Conservation (phyloP, 92 coral and sea anemone genomes). For the Parazoanthus atlanticus region DNA sequence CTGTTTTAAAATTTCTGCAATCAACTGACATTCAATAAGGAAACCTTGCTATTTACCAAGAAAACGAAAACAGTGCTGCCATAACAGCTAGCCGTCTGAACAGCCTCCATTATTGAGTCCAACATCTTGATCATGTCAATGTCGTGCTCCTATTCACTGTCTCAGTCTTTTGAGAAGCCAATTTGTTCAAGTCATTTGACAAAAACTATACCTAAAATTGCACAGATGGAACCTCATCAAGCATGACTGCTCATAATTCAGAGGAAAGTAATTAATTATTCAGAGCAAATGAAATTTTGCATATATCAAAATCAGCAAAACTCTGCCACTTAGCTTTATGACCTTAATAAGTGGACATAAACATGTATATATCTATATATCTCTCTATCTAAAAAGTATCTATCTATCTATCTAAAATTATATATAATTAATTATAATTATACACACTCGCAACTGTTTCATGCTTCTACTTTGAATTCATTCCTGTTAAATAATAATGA, state of each 20-base stretch:
- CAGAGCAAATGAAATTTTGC: slow-evolving; percentile 31
- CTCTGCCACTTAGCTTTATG: slow-evolving; percentile 15
- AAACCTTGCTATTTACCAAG: slow-evolving; percentile 22
- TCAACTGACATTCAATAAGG: not conserved
- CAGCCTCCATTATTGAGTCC: slow-evolving; percentile 14
- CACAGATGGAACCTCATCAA: not conserved
- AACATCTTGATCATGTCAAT: not conserved
- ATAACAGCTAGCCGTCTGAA: slow-evolving; percentile 23
- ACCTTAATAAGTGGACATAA: not conserved
- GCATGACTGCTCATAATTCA: slow-evolving; percentile 18
- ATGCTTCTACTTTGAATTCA: too few relatives aligned
- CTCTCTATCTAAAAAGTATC: too few relatives aligned
- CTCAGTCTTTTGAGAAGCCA: not conserved
- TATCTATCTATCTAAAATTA: too few relatives aligned
- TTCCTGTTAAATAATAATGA: too few relatives aligned
- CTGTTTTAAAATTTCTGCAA: not conserved
- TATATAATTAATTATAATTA: too few relatives aligned
- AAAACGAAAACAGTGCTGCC: slow-evolving; percentile 21
- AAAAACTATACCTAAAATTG: not conserved
- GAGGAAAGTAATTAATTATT: slow-evolving; percentile 28
- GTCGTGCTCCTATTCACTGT: not conserved
- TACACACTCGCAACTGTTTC: not conserved
- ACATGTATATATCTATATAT: too few relatives aligned
- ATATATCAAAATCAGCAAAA: slow-evolving; percentile 11
- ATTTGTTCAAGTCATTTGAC: not conserved